Percentiles rank a stretch among this genome's conserved stretches.
Conservation (phyloP, 2,888 invertebrate genomes). For the Parasteatoda lunata region DNA sequence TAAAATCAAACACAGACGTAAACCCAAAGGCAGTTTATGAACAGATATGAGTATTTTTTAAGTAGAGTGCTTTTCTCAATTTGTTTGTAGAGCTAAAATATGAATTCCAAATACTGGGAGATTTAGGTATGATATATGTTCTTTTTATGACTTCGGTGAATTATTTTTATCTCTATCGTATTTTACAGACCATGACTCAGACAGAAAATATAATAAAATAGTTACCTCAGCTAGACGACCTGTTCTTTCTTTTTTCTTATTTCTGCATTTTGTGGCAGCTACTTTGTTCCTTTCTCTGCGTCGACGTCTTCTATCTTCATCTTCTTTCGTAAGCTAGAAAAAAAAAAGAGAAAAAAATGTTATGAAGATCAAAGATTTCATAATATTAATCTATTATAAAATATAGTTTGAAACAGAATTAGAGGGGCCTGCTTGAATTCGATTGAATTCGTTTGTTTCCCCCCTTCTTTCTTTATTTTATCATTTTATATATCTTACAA, state of each 20-base stretch:
- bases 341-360: not conserved
- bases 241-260: constrained; percentile 85
- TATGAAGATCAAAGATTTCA: not conserved
- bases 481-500: too few relatives aligned
- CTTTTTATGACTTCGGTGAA: too few relatives aligned
- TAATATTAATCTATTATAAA: not conserved
- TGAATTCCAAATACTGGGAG: too few relatives aligned
- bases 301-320: constrained; percentile 88
- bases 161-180: too few relatives aligned
- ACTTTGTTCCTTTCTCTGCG: constrained; percentile 94
- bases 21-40: too few relatives aligned
- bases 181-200: too few relatives aligned
- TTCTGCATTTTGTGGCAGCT: constrained; percentile 93
- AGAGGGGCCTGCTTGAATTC: not conserved
- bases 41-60: too few relatives aligned
- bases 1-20: too few relatives aligned
- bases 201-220: not conserved
- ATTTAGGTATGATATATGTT: too few relatives aligned
- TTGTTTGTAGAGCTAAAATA: too few relatives aligned
- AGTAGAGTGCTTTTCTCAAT: too few relatives aligned
- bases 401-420: not conserved
- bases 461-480: too few relatives aligned
- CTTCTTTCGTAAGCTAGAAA: constrained; percentile 87
- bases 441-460: not conserved
- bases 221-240: constrained; percentile 55